Conservation (phyloP, 2,113 vertebrate genomes). For the Erpornis zantholeuca region DNA sequence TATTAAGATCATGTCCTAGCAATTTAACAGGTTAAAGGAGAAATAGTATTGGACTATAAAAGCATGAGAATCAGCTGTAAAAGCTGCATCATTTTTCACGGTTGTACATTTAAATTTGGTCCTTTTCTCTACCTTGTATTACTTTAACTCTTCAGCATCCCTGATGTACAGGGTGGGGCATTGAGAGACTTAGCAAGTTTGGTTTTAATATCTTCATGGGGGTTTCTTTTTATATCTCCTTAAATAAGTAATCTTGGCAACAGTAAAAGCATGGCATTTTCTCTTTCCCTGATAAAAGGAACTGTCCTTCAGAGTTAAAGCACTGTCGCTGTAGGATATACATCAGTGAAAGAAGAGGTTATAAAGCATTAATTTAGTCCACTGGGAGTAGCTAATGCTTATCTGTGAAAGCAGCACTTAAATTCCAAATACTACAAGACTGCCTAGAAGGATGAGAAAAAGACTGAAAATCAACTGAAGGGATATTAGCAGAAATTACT, state of each 20-base stretch:
- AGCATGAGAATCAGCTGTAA: neutral
- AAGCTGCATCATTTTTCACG: neutral
- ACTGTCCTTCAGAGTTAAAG: neutral
- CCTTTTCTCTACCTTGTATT: neutral
- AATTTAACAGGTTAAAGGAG: neutral
- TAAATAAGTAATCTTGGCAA: constrained; percentile 10
- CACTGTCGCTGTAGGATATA: neutral
- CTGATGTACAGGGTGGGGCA: neutral
- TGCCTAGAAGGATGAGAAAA: neutral
- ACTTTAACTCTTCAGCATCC: neutral
- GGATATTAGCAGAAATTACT: neutral
- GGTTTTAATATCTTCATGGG: neutral
- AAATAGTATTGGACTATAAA: neutral
- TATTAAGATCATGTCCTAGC: neutral
- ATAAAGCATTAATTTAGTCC: neutral
- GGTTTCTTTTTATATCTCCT: constrained; percentile 5
- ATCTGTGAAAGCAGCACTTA: neutral
- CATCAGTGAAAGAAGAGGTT: neutral
- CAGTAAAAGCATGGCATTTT: neutral
- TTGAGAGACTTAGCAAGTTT: neutral
- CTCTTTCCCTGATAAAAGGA: neutral
- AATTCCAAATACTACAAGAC: neutral
- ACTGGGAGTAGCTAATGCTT: neutral
- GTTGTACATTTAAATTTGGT: neutral
- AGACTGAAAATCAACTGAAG: neutral